Evolutionary conservation across 2,113 vertebrate genomes (phyloP).

Genomic region (Melanerpes formicivorus): DNA sequence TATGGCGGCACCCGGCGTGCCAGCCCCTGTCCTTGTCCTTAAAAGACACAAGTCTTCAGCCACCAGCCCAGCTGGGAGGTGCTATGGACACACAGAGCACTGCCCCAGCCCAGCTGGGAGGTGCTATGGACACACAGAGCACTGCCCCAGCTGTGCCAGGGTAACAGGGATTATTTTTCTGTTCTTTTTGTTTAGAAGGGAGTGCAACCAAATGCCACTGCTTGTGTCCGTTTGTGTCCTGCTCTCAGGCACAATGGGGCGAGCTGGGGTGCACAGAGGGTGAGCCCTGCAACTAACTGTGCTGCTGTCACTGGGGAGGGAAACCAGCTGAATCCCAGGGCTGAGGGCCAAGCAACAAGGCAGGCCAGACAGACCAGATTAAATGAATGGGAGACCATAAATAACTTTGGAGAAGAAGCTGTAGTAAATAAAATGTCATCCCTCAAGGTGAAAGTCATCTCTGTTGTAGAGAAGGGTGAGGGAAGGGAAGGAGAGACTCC

Average conservation of each 20-base stretch:
- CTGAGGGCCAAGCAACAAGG: background rate
- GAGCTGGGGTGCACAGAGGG: background rate
- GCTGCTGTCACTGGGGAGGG: background rate
- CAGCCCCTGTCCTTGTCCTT: constrained; percentile 43
- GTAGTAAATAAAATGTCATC: background rate
- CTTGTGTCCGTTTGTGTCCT: background rate
- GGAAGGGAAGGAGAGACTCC: background rate
- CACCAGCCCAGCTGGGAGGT: background rate
- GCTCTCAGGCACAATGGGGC: rapidly evolving
- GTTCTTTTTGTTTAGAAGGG: background rate
- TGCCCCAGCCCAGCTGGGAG: background rate
- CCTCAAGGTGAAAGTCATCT: background rate
- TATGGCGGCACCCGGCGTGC: background rate
- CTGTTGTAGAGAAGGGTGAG: background rate
- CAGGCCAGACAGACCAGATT: background rate
- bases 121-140: too few species aligned
- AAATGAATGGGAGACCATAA: constrained; percentile 2
- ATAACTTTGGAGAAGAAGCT: background rate
- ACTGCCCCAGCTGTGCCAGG: rapidly evolving
- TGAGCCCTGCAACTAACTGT: background rate
- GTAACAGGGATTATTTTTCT: background rate
- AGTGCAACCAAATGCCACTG: background rate
- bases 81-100: background rate
- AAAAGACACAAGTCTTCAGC: constrained; percentile 23
- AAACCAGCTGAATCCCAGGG: constrained; percentile 34